A percentile compares a stretch with the other conserved stretches of the same genome.
Evolutionary conservation across 2,888 invertebrate genomes (phyloP).

Genomic region (Cephus sareptanus): DNA sequence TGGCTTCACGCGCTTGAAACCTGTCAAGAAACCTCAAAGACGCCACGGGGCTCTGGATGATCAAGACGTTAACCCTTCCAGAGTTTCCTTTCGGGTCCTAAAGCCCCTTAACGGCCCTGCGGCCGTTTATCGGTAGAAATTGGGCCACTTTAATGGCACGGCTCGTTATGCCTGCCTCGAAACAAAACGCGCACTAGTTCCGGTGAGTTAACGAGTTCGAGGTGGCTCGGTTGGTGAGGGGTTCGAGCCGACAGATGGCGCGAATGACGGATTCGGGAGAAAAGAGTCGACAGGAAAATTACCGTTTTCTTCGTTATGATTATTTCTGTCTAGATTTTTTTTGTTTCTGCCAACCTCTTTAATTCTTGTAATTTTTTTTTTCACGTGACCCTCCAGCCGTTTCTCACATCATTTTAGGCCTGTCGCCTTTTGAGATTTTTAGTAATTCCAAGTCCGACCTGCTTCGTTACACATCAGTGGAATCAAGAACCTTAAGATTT

Average conservation of each 20-base stretch:
- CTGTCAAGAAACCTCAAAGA: conserved; percentile 35
- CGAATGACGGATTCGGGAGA: not conserved
- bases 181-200: conserved; percentile 4
- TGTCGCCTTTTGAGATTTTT: not conserved
- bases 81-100: conserved; percentile 1
- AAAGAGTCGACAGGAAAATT: not conserved
- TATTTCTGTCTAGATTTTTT: not conserved
- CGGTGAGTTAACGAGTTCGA: not conserved
- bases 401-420: not conserved
- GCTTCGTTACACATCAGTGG: not conserved
- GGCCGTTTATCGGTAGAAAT: not conserved
- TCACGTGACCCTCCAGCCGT: not conserved
- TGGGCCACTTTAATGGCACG: conserved; percentile 8
- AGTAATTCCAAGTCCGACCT: not conserved
- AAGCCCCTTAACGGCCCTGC: not conserved
- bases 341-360: not conserved
- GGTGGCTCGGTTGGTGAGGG: not conserved
- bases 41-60: conserved; percentile 32
- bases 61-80: conserved; percentile 20
- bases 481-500: not conserved
- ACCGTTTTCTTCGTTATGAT: not conserved
- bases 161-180: conserved; percentile 2
- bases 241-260: not conserved
- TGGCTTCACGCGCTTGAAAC: conserved; percentile 26
- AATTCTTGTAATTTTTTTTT: not conserved